Evolutionary conservation across 2,113 vertebrate species (phyloP), one percentile per base, ranked within the genome.

Genomic region (Osmerus eperlanus): DNA sequence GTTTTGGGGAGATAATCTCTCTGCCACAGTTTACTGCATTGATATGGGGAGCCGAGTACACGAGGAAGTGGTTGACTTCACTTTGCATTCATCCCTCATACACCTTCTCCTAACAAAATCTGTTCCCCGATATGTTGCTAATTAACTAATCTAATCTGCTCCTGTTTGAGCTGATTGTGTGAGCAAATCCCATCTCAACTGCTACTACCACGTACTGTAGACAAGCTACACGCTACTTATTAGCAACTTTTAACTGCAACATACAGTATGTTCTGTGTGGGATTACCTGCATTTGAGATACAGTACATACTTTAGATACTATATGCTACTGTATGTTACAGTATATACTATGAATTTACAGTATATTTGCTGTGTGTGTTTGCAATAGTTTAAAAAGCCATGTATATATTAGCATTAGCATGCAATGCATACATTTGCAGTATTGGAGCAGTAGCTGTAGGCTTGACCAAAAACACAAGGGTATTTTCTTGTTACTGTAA

Each of bases 301-400:
- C 9, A 62, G 25, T 62, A 18, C 4, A 62, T 29, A 62, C 6
- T 23, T 23, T 23, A 2, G 23, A 23, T 23, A 60, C 18, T 60
- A 14, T 60, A 60, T 13, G 19, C 19, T 23, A 19, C 3, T 13
- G 0, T 19, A 25, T 25, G 16, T 25, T 19, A 4, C 21, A 60
- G 58, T 23, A 21, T 23, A 60, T 60, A 60, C 4, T 23, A 13
- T 5, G 3, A 3, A 23, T 60, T 23, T 21, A 13, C 13, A 55
- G 9, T 8, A 29, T 64, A 25, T 8, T 58, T 18, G 55, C 15
- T 72, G 52, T 70, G 53, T 67, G 54, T 76, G 58, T 28, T 56
- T 71, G 77, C 61, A 47, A 47, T 47, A 47, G 9, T 8, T 47
- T 47, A 47, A 47, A 1, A 47, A 47, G 41, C 41, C 7, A 47